Evolutionary conservation across 2,113 vertebrate species (phyloP).

Genomic region (Aphyosemion australe): DNA sequence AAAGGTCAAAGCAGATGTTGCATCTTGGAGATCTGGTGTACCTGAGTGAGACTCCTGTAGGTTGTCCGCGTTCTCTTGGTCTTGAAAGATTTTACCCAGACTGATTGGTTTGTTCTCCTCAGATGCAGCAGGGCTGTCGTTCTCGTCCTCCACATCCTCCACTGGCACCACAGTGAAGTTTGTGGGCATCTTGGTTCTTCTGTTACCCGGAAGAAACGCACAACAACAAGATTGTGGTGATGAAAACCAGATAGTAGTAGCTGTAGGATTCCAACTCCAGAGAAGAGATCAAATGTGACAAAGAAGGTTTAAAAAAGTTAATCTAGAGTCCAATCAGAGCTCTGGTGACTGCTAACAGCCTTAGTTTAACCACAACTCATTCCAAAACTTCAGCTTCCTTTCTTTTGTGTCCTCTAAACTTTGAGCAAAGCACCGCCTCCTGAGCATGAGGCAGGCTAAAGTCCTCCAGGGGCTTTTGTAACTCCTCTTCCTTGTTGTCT

Average conservation of each 20-base stretch:
- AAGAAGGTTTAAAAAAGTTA: background rate
- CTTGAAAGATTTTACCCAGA: conserved; percentile 50
- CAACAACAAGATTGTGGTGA: background rate
- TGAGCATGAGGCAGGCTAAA: conserved; percentile 52
- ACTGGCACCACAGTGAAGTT: conserved; percentile 76
- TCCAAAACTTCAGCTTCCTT: conserved; percentile 16
- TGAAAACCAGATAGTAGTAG: background rate
- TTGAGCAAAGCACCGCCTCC: conserved; percentile 43
- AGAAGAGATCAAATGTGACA: background rate
- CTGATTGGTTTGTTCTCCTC: conserved; percentile 35
- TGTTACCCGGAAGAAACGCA: conserved; percentile 4
- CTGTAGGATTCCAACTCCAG: background rate
- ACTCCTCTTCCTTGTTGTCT: conserved; percentile 42
- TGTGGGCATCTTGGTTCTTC: conserved; percentile 64
- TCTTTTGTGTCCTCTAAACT: conserved; percentile 36
- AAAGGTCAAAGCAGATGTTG: background rate
- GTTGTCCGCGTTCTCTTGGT: conserved; percentile 19
- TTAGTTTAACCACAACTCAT: conserved; percentile 26
- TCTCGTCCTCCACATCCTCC: conserved; percentile 49
- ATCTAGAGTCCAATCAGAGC: background rate
- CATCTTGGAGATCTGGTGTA: conserved; percentile 12
- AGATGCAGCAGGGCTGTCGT: conserved; percentile 3
- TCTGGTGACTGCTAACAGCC: background rate
- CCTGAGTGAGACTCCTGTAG: conserved; percentile 39
- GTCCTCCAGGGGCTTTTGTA: conserved; percentile 39